Conservation (phyloP, 2,888 invertebrate genomes). For the Barypeithes pellucidus region DNA sequence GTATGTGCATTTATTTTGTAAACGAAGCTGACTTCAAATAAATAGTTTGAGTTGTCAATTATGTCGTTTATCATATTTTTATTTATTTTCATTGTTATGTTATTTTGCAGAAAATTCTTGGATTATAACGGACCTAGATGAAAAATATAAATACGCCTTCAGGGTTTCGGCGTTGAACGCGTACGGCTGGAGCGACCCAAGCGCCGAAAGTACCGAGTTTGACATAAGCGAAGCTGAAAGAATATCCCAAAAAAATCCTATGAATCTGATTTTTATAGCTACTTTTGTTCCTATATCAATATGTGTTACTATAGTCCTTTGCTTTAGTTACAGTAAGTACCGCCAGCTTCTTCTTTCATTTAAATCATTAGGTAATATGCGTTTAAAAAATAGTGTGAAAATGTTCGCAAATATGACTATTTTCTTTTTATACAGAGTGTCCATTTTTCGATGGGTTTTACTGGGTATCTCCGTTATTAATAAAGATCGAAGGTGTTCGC, state of each 20-base stretch:
- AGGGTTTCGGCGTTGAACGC: conserved; percentile 85
- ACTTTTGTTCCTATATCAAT: conserved; percentile 76
- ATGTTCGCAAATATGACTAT: too few relatives aligned
- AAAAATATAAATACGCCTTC: conserved; percentile 79
- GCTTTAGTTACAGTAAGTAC: conserved; percentile 73
- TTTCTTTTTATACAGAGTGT: too few relatives aligned
- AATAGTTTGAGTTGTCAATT: too few relatives aligned
- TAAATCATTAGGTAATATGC: too few relatives aligned
- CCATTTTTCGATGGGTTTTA: too few relatives aligned
- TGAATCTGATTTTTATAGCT: conserved; percentile 75
- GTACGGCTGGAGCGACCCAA: conserved; percentile 88
- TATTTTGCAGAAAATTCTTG: conserved; percentile 80
- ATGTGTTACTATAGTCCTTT: conserved; percentile 68
- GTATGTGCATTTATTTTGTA: too few relatives aligned
- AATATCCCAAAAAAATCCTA: conserved; percentile 72
- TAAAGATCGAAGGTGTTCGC: too few relatives aligned
- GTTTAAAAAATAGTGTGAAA: too few relatives aligned
- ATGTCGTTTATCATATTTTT: too few relatives aligned
- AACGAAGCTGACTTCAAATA: too few relatives aligned
- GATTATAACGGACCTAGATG: conserved; percentile 80
- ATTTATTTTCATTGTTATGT: background rate
- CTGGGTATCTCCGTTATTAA: too few relatives aligned
- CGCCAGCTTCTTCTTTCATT: too few relatives aligned
- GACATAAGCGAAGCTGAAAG: conserved; percentile 71
- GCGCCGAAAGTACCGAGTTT: conserved; percentile 78